Base-by-base conservation (phyloP, 92 coral and sea anemone species). In the Pocillopora meandrina region DNA sequence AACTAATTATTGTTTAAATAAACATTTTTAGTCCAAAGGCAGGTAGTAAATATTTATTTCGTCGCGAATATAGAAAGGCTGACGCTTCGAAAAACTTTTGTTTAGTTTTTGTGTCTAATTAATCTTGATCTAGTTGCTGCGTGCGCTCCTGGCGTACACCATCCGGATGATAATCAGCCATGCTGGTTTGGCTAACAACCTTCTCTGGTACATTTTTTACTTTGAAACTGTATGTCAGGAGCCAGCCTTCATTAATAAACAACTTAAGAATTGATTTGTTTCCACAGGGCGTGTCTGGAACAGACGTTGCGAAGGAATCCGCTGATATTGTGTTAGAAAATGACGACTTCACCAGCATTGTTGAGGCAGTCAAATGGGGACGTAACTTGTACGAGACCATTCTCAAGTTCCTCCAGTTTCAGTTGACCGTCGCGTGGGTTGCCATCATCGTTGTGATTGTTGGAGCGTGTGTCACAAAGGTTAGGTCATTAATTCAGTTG, bases 391-490 rank as follows among this genome's bases (percentile, higher is more conserved):
- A 94, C 89, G 95, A 94, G 76, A 85, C 90, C 64, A 91, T 94
- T 15, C 95, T 94, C 85, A 94, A 92, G 89, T 94, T 87, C 84
- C 89, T 94, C 18, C 98, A 94, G 91, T 94, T 87, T 82, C 98
- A 94, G 85, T 88, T 94, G 73, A 94, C 98, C 2, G 95, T 87
- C 31, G 87, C 98, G 12, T 94, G 98, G 98, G 98, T 94, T 2
- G 90, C 98, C 8, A 84, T 94, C 49, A 90, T 94, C 42, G 91
- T 94, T 35, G 82, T 93, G 55, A 77, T 90, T 33, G 84, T 92
- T 16, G 98, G 98, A 62, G 93, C 95, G 20, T 88, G 90, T 33
- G 82, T 88, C 56, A 83, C 86, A 36, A 83, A 36, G 80, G 86
- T 83, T 19, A 21, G 79, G 21, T 13, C 57, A 60, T 60, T 61